phyloP scores from a whole-genome alignment of 1,140 invertebrate genomes.

The Phymastichus coffea region DNA sequence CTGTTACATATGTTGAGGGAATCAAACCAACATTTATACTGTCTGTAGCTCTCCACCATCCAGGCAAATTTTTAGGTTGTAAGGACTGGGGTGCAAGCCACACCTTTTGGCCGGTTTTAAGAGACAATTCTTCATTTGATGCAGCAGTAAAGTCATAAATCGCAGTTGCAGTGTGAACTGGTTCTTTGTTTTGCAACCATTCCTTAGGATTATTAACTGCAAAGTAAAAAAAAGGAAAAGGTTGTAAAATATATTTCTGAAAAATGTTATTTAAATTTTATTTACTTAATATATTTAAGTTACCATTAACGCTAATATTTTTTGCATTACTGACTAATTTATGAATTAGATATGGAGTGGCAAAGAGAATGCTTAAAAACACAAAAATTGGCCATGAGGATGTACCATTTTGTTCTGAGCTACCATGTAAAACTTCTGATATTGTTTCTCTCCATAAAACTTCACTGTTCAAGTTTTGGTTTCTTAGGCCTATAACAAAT shows the following conservation, averaged over 20 bases:
- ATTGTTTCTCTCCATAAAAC: constrained; percentile 46
- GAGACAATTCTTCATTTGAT: constrained; percentile 73
- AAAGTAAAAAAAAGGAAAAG: constrained; percentile 30
- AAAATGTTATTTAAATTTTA: background rate
- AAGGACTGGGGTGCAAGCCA: constrained; percentile 79
- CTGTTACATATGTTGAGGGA: constrained; percentile 75
- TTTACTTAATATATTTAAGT: constrained; percentile 27
- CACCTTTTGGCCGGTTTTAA: constrained; percentile 75
- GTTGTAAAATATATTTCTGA: constrained; percentile 3
- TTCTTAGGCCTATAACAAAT: constrained; percentile 43
- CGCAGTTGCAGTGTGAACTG: constrained; percentile 69
- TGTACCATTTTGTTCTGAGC: constrained; percentile 45
- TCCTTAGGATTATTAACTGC: constrained; percentile 43
- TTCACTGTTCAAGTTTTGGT: constrained; percentile 55
- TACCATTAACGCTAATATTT: constrained; percentile 52
- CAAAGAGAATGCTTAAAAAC: constrained; percentile 84
- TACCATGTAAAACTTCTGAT: constrained; percentile 40
- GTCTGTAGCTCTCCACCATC: constrained; percentile 77
- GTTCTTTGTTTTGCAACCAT: constrained; percentile 65
- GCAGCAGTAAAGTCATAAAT: constrained; percentile 76
- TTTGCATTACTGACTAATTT: constrained; percentile 67
- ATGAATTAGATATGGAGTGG: constrained; percentile 90
- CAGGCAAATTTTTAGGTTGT: constrained; percentile 70
- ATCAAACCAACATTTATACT: constrained; percentile 71
- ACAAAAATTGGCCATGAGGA: constrained; percentile 72